These are phyloP conservation scores for Chitala chitala DNA, from an alignment of 2,113 vertebrate genomes.

Conservation along the genomic window DNA sequence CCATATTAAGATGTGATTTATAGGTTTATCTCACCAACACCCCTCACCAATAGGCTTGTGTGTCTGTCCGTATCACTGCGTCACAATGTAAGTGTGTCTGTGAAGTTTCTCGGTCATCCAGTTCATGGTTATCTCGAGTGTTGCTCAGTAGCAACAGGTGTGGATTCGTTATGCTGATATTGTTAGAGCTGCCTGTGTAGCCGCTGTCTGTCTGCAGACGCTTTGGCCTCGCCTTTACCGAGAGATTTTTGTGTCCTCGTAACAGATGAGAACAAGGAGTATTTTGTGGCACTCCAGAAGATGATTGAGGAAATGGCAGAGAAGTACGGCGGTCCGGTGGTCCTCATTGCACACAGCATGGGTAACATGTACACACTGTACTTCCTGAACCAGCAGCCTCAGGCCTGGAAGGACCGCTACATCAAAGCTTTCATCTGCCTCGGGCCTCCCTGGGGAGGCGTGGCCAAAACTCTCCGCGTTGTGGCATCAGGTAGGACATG, in stretches of 20 bases:
- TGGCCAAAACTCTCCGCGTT: conserved; percentile 88
- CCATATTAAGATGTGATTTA: too few species aligned
- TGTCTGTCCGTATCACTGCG: too few species aligned
- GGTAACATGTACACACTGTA: conserved; percentile 95
- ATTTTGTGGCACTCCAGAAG: conserved; percentile 77
- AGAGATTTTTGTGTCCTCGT: neutral
- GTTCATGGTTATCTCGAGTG: too few species aligned
- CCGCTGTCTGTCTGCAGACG: too few species aligned
- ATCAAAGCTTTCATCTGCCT: conserved; percentile 80
- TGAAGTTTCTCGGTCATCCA: too few species aligned
- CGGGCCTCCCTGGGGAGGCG: conserved; percentile 89
- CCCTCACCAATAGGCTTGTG: too few species aligned
- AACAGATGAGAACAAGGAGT: conserved; percentile 85
- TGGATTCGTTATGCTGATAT: neutral
- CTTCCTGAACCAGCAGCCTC: conserved; percentile 87
- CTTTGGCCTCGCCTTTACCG: neutral
- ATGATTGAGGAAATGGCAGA: conserved; percentile 90
- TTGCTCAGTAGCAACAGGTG: too few species aligned
- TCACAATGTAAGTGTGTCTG: too few species aligned
- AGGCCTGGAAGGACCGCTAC: conserved; percentile 91
- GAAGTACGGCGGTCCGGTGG: conserved; percentile 75
- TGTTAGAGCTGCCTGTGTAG: neutral
- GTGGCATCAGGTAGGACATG: conserved; percentile 75
- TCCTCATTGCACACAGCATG: conserved; percentile 95
- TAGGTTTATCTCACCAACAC: too few species aligned